Base-by-base conservation (phyloP, 2,888 invertebrate species). In the Nemurella pictetii region DNA sequence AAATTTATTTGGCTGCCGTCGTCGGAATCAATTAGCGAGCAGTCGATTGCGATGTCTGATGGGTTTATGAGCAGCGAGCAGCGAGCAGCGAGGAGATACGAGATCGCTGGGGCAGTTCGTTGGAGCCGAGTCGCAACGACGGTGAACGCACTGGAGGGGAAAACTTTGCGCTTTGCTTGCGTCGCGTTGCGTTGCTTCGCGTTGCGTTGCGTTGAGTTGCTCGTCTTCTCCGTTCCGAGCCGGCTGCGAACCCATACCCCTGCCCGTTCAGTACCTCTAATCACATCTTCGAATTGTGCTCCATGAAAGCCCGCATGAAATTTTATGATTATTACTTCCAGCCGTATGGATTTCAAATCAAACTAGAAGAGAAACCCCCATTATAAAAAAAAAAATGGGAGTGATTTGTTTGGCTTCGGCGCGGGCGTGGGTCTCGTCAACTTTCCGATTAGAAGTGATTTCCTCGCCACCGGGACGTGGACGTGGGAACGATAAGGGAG, bases 1-100 rank as follows among this genome's bases (percentile, higher is more conserved):
- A 27, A 28, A 27, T 75, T 75, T n/a, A n/a, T 75, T 73, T 75
- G 75, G 75, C 75, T 27, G 4, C 75, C 75, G 75, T 25, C 75
- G 28, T 1, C 26, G 28, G 12, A 27, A 75, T 75, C 75, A 75
- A 75, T 75, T 75, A 75, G 75, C 75, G 75, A 2, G 26, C 26
- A 9, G 75, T 27, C 15, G 7, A 27, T 3, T n/a, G 26, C 28
- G 75, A 25, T 20, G 73, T 32, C 32, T n/a, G n/a, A n/a, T n/a
- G n/a, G n/a, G n/a, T n/a, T n/a, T n/a, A n/a, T n/a, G n/a, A n/a
- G n/a, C n/a, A n/a, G n/a, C n/a, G n/a, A n/a, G n/a, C n/a, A n/a
- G n/a, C n/a, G n/a, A n/a, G n/a, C n/a, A n/a, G n/a, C n/a, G n/a
- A n/a, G 32, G 32, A 3, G 32, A 5, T 9, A 32, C 32, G 32